Percentiles rank a stretch among this genome's conserved stretches.
Evolutionary conservation across 2,113 vertebrate genomes (phyloP).

Genomic region (Mixornis gularis): DNA sequence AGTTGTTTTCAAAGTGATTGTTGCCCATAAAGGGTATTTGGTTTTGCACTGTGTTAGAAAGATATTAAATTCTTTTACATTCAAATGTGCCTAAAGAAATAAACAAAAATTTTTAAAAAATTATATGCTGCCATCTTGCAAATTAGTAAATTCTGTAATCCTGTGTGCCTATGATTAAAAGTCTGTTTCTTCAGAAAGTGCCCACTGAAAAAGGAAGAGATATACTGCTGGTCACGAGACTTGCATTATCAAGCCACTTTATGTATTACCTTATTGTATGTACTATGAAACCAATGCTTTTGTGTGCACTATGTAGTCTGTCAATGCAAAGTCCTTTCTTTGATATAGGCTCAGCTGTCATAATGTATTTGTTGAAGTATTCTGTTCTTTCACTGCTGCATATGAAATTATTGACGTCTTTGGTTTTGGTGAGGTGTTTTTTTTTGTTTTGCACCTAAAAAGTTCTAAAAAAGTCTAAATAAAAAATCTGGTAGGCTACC

Average conservation of each 20-base stretch:
- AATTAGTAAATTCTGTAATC: constrained; percentile 54
- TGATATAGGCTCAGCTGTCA: constrained; percentile 58
- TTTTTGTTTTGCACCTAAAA: constrained; percentile 69
- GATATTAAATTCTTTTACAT: constrained; percentile 50
- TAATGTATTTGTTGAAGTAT: constrained; percentile 57
- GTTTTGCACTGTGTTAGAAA: constrained; percentile 71
- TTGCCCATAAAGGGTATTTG: constrained; percentile 51
- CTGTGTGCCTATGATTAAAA: constrained; percentile 61
- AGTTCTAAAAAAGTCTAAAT: constrained; percentile 12
- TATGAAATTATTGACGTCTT: constrained; percentile 49
- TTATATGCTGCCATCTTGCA: constrained; percentile 67
- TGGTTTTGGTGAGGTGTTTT: constrained; percentile 61
- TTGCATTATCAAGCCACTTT: constrained; percentile 70
- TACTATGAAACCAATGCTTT: constrained; percentile 49
- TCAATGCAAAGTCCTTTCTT: constrained; percentile 64
- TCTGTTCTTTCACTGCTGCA: constrained; percentile 47
- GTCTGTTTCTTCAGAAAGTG: constrained; percentile 55
- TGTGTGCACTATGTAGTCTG: constrained; percentile 59
- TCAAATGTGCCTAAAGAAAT: constrained; percentile 72
- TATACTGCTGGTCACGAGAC: constrained; percentile 63
- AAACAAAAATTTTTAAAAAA: background rate
- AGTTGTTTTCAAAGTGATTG: constrained; percentile 49
- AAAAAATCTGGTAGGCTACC: constrained; percentile 46
- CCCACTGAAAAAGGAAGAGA: constrained; percentile 55
- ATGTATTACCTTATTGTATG: constrained; percentile 66